Percentiles rank a stretch among this genome's conserved stretches.
Evolutionary conservation across 2,113 vertebrate genomes (phyloP).

Genomic region (Raja brachyura): DNA sequence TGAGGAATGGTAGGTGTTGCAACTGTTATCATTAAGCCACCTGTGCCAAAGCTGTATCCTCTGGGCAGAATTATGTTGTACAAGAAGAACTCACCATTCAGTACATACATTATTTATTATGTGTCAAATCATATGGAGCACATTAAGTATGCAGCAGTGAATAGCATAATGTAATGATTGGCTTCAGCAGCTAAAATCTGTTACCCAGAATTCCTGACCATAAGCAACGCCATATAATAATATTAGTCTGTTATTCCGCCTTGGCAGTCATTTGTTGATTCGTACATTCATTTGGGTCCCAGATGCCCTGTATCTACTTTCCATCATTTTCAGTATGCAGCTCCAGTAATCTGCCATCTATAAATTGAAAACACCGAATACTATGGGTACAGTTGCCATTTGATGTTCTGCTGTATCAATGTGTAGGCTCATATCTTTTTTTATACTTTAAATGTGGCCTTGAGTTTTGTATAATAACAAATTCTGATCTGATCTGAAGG

Average conservation of each 20-base stretch:
- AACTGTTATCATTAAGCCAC: background rate
- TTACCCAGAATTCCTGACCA: background rate
- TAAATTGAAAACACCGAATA: background rate
- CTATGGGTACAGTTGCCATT: background rate
- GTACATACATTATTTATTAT: background rate
- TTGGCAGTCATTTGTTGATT: constrained; percentile 14
- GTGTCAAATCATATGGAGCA: background rate
- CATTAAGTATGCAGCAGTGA: constrained; percentile 8
- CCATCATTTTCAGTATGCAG: background rate
- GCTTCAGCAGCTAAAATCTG: background rate
- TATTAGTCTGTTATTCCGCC: background rate
- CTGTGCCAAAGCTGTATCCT: background rate
- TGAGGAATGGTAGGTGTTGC: background rate
- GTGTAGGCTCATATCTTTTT: background rate
- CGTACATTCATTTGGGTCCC: background rate
- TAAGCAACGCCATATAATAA: background rate
- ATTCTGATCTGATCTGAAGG: background rate
- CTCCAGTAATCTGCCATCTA: background rate
- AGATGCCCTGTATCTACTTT: background rate
- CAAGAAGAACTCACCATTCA: background rate
- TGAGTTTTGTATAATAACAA: background rate
- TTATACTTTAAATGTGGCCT: background rate
- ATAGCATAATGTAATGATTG: constrained; percentile 10
- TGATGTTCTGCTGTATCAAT: no score
- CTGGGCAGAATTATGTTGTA: constrained; percentile 21